Evolutionary conservation across 1,140 invertebrate species (phyloP).

Genomic region (Mercenaria mercenaria): DNA sequence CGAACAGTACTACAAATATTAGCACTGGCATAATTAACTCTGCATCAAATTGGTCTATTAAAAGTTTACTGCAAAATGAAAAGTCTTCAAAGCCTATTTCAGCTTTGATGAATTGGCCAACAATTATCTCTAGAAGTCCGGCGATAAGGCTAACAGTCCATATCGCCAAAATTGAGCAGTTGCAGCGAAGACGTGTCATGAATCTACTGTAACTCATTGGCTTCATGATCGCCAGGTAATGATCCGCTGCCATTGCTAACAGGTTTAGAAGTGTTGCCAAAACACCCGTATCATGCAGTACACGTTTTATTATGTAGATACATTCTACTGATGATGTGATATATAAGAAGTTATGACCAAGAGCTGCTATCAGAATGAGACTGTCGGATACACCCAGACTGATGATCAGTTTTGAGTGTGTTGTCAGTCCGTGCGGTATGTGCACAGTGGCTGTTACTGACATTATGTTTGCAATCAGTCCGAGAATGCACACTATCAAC

Average conservation of each 20-base stretch:
- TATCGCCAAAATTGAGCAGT: slow-evolving; percentile 89
- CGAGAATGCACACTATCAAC: slow-evolving; percentile 64
- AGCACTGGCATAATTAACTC: slow-evolving; percentile 79
- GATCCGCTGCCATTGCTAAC: slow-evolving; percentile 89
- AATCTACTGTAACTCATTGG: slow-evolving; percentile 93
- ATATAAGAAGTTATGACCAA: slow-evolving; percentile 27
- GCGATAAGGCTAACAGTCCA: slow-evolving; percentile 88
- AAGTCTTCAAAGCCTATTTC: too few relatives aligned
- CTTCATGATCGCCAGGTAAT: slow-evolving; percentile 94
- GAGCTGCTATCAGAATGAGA: slow-evolving; percentile 69
- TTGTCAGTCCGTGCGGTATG: slow-evolving; percentile 63
- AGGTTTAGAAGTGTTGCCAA: slow-evolving; percentile 89
- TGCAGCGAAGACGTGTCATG: slow-evolving; percentile 88
- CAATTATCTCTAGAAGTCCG: slow-evolving; percentile 85
- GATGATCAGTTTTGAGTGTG: slow-evolving; percentile 76
- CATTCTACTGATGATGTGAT: neutral
- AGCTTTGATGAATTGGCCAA: slow-evolving; percentile 54
- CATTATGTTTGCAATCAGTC: slow-evolving; percentile 70
- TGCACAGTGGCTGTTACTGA: slow-evolving; percentile 70
- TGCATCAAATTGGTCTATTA: slow-evolving; percentile 73
- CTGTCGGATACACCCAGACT: slow-evolving; percentile 76
- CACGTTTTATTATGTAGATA: neutral
- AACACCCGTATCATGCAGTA: slow-evolving; percentile 52
- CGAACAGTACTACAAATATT: slow-evolving; percentile 85
- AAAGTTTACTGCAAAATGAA: slow-evolving; percentile 84